These are phyloP conservation scores for Camelus bactrianus DNA, from an alignment of 2,113 vertebrate genomes.

Conservation along the genomic window DNA sequence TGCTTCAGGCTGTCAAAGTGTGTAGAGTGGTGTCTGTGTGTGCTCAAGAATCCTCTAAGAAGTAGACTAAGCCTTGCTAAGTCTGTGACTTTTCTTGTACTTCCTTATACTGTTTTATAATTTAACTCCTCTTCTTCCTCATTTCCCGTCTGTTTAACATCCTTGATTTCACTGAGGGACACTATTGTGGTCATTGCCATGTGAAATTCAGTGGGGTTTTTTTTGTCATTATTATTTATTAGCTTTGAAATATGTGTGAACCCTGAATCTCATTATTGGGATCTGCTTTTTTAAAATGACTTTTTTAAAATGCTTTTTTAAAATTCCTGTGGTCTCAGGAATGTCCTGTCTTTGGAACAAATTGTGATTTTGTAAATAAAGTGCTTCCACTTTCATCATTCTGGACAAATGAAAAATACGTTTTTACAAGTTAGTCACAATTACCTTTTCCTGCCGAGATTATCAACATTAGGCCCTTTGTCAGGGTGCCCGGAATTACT, in stretches of 20 bases:
- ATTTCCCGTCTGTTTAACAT: conserved; percentile 53
- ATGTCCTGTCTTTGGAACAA: not conserved
- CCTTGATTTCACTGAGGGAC: conserved; percentile 50
- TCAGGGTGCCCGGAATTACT: not conserved
- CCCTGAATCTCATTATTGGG: conserved; percentile 25
- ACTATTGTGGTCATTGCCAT: conserved; percentile 16
- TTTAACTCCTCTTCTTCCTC: conserved; percentile 36
- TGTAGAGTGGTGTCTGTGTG: not conserved
- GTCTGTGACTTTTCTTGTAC: not conserved
- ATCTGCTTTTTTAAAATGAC: not conserved
- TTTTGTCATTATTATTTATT: conserved; percentile 33
- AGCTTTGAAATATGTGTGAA: conserved; percentile 49
- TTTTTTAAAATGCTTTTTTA: not conserved
- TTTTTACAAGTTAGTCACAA: not conserved
- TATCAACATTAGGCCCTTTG: conserved; percentile 7
- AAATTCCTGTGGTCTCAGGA: conserved; percentile 13
- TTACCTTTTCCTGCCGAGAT: not conserved
- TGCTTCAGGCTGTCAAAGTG: not conserved
- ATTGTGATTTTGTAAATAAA: conserved; percentile 21
- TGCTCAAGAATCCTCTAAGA: not conserved
- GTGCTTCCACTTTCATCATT: not conserved
- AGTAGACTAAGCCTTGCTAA: not conserved
- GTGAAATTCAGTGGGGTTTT: not conserved
- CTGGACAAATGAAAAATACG: conserved; percentile 3
- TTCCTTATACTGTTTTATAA: not conserved